Conservation (phyloP, 2,113 vertebrate genomes). For the Poicephalus meyeri region DNA sequence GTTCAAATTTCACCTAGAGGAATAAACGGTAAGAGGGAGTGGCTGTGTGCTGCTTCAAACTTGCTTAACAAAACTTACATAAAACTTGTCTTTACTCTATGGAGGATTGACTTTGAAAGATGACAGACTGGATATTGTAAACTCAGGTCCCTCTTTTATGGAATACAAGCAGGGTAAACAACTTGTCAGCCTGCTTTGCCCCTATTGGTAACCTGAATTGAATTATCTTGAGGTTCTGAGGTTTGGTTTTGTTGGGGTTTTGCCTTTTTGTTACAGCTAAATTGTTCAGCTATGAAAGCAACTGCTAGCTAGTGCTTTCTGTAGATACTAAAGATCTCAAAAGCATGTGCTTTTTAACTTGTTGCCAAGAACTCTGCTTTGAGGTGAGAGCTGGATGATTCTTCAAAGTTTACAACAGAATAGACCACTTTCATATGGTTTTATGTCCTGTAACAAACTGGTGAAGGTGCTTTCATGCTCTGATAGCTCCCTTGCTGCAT, state of each 20-base stretch:
- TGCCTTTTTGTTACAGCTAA: not conserved
- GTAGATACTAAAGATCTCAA: not conserved
- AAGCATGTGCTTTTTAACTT: not conserved
- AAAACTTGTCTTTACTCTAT: not conserved
- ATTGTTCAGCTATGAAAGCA: not conserved
- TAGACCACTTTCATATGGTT: not conserved
- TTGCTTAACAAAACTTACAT: not conserved
- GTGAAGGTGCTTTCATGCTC: not conserved
- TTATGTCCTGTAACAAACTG: not conserved
- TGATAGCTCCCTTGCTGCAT: rapidly evolving
- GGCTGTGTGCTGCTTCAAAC: not conserved
- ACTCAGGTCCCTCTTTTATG: not conserved
- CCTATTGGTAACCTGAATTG: not conserved
- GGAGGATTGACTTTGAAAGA: not conserved
- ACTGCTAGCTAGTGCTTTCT: not conserved
- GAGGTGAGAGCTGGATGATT: not conserved
- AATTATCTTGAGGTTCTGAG: not conserved
- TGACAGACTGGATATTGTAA: not conserved
- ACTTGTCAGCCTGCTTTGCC: not conserved
- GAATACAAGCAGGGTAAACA: not conserved
- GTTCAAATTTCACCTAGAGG: not conserved
- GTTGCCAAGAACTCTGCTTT: not conserved
- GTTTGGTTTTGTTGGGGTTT: not conserved
- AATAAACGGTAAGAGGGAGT: not conserved
- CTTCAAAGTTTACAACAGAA: not conserved